Evolutionary conservation across 64 coral and sea anemone genomes (phyloP), one percentile per base, ranked within the genome.

Genomic region (Montipora efflorescens): DNA sequence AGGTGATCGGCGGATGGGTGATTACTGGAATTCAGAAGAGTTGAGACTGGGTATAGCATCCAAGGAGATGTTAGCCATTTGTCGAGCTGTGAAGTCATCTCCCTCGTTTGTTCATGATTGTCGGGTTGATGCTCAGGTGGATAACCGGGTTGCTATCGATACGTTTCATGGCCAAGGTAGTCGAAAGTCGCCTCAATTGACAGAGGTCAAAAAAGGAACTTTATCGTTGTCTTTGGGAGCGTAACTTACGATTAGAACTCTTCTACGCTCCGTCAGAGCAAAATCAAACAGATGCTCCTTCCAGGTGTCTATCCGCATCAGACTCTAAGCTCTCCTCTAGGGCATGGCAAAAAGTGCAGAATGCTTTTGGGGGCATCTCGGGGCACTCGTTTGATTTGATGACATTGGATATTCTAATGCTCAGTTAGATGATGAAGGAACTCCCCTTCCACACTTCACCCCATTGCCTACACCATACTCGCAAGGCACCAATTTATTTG

Each of bases 51-150:
- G 49, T 73, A 88, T 88, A 46, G 13, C 84, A n/a, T 13, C 67
- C 12, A 88, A 88, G 14, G 84, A 88, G 16, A 74, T 74, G 68
- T 62, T 75, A 49, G 84, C 84, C 10, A 15, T 88, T 71, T 8
- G 1, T 19, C 44, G 18, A 4, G 84, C 68, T 8, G 7, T 88
- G 7, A 13, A 48, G 9, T 1, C 84, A 7, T 47, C 13, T 14
- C 44, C 84, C 14, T 3, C 8, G 67, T 13, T 43, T 12, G n/a
- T 87, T 20, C 9, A 23, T 11, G 22, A 72, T 62, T 68, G 61
- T 43, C 4, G 83, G 47, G 23, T 87, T 5, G 61, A 87, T 67
- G 25, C 18, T 15, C 67, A 71, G 44, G 44, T 71, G 11, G 84
- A 88, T 44, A 88, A 19, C 36, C 8, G 72, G 84, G 84, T 66